Conservation (phyloP, 2,888 invertebrate genomes). For the Caenorhabditis sinica region DNA sequence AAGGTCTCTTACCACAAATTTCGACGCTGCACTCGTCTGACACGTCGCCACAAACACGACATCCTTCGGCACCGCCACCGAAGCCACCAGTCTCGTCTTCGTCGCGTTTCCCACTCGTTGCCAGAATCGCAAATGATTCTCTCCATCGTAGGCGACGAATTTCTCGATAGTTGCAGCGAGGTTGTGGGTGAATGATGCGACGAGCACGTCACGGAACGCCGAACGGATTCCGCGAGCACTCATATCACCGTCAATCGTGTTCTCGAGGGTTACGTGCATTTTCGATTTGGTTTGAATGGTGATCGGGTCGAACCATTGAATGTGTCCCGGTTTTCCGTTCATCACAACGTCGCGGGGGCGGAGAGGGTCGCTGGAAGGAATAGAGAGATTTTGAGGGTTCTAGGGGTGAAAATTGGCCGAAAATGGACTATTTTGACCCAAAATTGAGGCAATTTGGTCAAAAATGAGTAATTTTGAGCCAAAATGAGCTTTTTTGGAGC, state of each 20-base stretch:
- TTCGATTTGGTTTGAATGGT: conserved; percentile 2
- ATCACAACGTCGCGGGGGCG: conserved; percentile 67
- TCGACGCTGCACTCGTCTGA: conserved; percentile 4
- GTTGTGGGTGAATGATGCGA: conserved; percentile 21
- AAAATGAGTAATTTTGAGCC: neutral
- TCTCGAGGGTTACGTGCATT: conserved; percentile 66
- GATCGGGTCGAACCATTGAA: conserved; percentile 78
- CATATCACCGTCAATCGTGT: conserved; percentile 70
- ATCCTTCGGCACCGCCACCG: conserved; percentile 49
- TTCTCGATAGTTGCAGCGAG: conserved; percentile 59
- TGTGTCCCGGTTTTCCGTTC: conserved; percentile 74
- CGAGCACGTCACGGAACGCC: conserved; percentile 60
- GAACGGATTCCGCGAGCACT: conserved; percentile 42
- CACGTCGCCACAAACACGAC: conserved; percentile 56
- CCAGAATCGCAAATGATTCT: conserved; percentile 72
- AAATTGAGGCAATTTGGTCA: too few relatives aligned
- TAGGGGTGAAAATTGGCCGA: too few relatives aligned
- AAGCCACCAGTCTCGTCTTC: conserved; percentile 30
- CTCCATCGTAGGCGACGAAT: conserved; percentile 57
- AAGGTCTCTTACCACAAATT: conserved; percentile 21
- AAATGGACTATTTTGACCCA: too few relatives aligned
- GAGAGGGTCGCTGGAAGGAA: conserved; percentile 69
- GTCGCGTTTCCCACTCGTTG: conserved; percentile 29
- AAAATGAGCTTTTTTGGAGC: conserved; percentile 6
- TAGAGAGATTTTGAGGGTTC: too few relatives aligned